Base-by-base conservation (phyloP, 2,888 invertebrate species). In the Sesia apiformis region DNA sequence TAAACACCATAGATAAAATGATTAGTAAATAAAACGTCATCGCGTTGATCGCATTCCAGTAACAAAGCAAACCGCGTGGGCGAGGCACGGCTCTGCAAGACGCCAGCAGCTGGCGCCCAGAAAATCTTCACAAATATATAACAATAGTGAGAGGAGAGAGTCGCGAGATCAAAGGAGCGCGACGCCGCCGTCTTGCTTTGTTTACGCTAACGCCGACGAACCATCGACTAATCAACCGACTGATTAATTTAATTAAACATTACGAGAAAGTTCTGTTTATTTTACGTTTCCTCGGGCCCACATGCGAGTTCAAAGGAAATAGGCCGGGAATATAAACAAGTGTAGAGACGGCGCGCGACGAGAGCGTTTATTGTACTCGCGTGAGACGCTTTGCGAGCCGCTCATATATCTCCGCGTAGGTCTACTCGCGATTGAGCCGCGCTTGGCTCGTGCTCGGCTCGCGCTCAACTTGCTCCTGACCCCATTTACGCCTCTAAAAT, bases 171-270 rank as follows among this genome's bases (percentile, higher is more conserved):
- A 88, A 87, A 88, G 87, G 74, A 53, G 59, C 60, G 58, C 69
- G 70, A 67, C 70, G 70, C 77, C 73, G 70, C 71, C 57, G 58
- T 64, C 70, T 72, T 72, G 70, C 71, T 76, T 76, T 88, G 88
- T 89, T 89, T 89, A 89, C 86, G 72, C 75, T 78, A 69, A 74
- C 78, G 78, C 81, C 78, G 76, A 66, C 80, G 77, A 76, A 78
- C 84, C 87, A 86, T 86, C 87, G 87, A 81, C 88, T 85, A 88
- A 89, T 88, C 88, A 87, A 81, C 83, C 84, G 77, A 80, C 87
- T 88, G 88, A 89, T 88, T 89, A 89, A 89, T 88, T 89, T 87
- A 89, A 89, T 88, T 89, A 88, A 88, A 89, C 88, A 88, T 88
- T 85, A 88, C 88, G 80, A 88, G 88, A 89, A 88, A 88, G 88